Evolutionary conservation across 1,140 invertebrate genomes (phyloP).

Genomic region (Listronotus oregonensis): DNA sequence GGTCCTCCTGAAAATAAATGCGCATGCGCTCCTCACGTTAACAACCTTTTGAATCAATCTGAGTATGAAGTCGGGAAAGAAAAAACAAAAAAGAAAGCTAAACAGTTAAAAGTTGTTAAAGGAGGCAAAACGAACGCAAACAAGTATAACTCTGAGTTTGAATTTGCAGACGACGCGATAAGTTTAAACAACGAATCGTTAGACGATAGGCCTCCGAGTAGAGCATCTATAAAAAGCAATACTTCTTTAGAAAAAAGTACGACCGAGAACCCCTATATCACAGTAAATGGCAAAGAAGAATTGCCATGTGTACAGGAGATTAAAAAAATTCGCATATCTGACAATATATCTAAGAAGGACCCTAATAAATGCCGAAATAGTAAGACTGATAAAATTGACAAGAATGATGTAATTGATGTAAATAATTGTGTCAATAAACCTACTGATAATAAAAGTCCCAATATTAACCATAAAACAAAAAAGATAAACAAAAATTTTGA

Average conservation of each 20-base stretch:
- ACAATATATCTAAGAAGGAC: slow-evolving; percentile 30
- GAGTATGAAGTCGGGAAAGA: slow-evolving; percentile 51
- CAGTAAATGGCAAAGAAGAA: slow-evolving; percentile 72
- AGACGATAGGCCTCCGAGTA: slow-evolving; percentile 36
- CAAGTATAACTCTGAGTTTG: slow-evolving; percentile 57
- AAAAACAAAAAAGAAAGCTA: slow-evolving; percentile 37
- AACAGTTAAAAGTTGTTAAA: slow-evolving; percentile 29
- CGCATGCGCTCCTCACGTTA: slow-evolving; percentile 42
- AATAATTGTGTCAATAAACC: slow-evolving; percentile 30
- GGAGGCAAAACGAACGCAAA: slow-evolving; percentile 33
- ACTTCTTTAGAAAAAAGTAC: slow-evolving; percentile 31
- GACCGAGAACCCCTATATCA: slow-evolving; percentile 57
- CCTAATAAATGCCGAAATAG: slow-evolving; percentile 20
- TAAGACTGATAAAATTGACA: slow-evolving; percentile 31
- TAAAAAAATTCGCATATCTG: slow-evolving; percentile 45
- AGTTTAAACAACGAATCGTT: slow-evolving; percentile 53
- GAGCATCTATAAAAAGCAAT: slow-evolving; percentile 30
- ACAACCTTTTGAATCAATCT: slow-evolving; percentile 50
- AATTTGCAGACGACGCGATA: slow-evolving; percentile 64
- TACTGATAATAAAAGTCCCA: slow-evolving; percentile 38
- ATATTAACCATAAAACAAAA: background rate
- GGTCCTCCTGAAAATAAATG: slow-evolving; percentile 52
- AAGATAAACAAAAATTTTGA: slow-evolving; percentile 48
- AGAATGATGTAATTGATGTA: slow-evolving; percentile 17
- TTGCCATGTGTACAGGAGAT: slow-evolving; percentile 60